phyloP scores from a whole-genome alignment of 2,113 vertebrate species.

The Ammodytes dubius region DNA sequence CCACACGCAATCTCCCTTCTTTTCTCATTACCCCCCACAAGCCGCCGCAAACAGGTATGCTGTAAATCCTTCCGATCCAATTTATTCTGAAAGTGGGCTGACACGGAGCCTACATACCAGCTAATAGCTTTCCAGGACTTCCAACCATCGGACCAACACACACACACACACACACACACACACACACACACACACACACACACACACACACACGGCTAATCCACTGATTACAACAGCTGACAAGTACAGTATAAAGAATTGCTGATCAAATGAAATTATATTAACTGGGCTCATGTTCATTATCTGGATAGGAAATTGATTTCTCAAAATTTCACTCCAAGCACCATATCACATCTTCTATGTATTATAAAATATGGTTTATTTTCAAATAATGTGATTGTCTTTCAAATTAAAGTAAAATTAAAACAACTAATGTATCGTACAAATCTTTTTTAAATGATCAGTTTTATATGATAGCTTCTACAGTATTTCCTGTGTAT shows the following conservation, averaged over 20 bases:
- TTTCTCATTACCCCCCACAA: conserved; percentile 62
- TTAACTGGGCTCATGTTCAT: conserved; percentile 22
- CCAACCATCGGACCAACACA: conserved; percentile 6
- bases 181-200: too few relatives aligned
- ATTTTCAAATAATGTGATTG: too few relatives aligned
- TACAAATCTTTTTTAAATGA: not conserved
- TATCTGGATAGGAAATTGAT: conserved; percentile 20
- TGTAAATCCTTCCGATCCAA: conserved; percentile 70
- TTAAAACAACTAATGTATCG: not conserved
- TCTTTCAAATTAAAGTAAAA: not conserved
- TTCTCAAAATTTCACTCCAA: conserved; percentile 11
- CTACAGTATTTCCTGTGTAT: not conserved
- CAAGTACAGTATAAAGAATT: not conserved
- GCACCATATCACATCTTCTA: not conserved
- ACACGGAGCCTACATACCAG: conserved; percentile 36
- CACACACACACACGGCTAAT: not conserved
- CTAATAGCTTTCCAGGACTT: conserved; percentile 47
- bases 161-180: not conserved
- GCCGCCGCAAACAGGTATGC: conserved; percentile 55
- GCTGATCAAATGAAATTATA: conserved; percentile 29
- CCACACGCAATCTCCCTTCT: conserved; percentile 72
- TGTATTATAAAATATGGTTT: too few relatives aligned
- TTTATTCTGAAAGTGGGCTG: conserved; percentile 62
- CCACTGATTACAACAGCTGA: conserved; percentile 43
- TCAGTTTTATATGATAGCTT: not conserved